Base-by-base conservation (phyloP, 2,888 invertebrate genomes). In the Pristionchus entomophagus region DNA sequence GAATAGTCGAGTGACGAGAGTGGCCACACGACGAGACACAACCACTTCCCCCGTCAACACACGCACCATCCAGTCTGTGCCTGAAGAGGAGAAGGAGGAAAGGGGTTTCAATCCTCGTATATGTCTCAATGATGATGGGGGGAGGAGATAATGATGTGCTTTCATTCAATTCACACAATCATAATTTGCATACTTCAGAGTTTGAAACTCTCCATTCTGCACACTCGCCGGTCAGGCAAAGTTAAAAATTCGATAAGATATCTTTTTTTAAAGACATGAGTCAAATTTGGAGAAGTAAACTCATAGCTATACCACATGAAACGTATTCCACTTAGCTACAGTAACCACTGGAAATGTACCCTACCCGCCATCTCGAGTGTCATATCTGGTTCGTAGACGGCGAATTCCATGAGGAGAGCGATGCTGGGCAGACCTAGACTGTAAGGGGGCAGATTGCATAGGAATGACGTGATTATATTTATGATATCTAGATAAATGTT, bases 11-110 rank as follows among this genome's bases (percentile, higher is more conserved):
- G 88, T 87, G 32, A 90, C 89, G 3, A 91, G 85, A 6, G 88
- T 69, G 35, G 89, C 87, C 59, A 91, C 89, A 14, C 88, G 51
- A 53, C 83, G 49, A 45, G 83, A 84, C 19, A 84, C 83, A 1
- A 73, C 77, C 35, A 51, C 85, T 22, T 73, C 85, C 19, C 85
- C 56, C 41, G 65, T 49, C 32, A 86, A 53, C 32, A 87, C 26
- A 49, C 84, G 83, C 6, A 91, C 90, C 35, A 92, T 90, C 92
- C 92, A 92, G 65, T 91, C 92, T 0, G 91, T 91, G 29, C 91
- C 85, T 85, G 53, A 65, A 49, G 2, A 49, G 17, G 45, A 45
- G 14, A 45, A 45, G n/a, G n/a, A n/a, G 29, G n/a, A 29, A 35
- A 32, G 22, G 4, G 22, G 38, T 19, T 29, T 65, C 32, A 5